phyloP scores from a whole-genome alignment of 2,113 vertebrate species.

The Morone chrysops region DNA sequence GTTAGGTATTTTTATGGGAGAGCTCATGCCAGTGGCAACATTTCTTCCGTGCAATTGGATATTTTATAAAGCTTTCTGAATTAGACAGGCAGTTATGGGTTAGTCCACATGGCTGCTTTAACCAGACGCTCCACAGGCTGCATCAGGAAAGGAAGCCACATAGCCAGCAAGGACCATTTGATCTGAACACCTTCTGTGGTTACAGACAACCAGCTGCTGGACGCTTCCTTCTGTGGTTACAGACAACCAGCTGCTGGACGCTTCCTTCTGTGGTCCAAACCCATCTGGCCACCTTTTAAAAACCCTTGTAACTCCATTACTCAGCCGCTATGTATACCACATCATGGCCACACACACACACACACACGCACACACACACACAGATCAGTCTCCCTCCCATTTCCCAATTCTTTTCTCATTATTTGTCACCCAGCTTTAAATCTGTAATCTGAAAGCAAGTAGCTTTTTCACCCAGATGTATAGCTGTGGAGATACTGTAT shows the following conservation, averaged over 20 bases:
- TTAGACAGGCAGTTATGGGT: constrained; percentile 16
- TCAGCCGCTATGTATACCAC: neutral
- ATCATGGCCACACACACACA: constrained; percentile 39
- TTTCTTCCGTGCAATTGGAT: constrained; percentile 4
- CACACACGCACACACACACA: constrained; percentile 1
- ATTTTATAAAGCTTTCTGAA: constrained; percentile 11
- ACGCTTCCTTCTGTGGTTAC: neutral
- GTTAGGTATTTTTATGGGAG: neutral
- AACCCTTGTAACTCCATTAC: neutral
- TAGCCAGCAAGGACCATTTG: constrained; percentile 5
- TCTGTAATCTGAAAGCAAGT: no score
- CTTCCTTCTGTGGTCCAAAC: constrained; percentile 8
- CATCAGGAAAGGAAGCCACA: neutral
- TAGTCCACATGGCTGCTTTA: neutral
- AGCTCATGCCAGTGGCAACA: neutral
- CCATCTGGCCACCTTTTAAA: constrained; percentile 39
- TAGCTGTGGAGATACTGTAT: neutral
- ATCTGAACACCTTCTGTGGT: constrained; percentile 32
- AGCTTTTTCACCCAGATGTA: neutral
- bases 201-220: constrained; percentile 38
- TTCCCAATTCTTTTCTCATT: neutral
- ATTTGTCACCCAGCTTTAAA: neutral
- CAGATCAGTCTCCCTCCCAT: neutral
- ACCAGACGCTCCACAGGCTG: constrained; percentile 31
- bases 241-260: constrained; percentile 41